Conservation (phyloP, 2,113 vertebrate species). For the Sitta europaea region DNA sequence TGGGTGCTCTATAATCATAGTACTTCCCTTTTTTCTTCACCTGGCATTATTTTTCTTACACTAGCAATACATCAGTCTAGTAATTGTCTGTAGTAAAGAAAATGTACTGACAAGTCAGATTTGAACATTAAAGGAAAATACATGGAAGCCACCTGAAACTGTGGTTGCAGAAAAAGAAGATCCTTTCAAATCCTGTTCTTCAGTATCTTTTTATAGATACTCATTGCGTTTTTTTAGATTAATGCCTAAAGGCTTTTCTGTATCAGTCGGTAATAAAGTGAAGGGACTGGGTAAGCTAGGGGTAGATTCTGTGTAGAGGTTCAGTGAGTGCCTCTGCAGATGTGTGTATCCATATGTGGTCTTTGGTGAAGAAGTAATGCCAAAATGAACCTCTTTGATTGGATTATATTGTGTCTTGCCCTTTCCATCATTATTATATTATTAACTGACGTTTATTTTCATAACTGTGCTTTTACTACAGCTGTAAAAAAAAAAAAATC, state of each 20-base stretch:
- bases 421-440: not conserved
- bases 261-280: not conserved
- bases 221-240: not conserved
- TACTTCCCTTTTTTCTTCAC: not conserved
- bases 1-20: not conserved
- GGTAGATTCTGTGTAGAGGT: not conserved
- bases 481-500: not conserved
- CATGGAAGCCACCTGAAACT: not conserved
- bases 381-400: not conserved
- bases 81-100: not conserved
- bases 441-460: slow-evolving; percentile 24
- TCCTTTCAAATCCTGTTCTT: not conserved
- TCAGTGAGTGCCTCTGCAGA: not conserved
- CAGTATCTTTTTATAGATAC: not conserved
- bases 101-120: not conserved
- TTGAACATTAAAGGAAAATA: not conserved
- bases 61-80: not conserved
- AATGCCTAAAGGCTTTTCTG: not conserved
- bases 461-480: slow-evolving; percentile 22
- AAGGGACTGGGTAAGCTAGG: not conserved
- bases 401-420: not conserved
- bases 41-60: not conserved
- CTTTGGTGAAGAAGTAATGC: not conserved
- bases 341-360: not conserved
- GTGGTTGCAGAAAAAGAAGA: not conserved